phyloP scores from a whole-genome alignment of 2,113 vertebrate genomes.

The Rhabdornis inornatus region DNA sequence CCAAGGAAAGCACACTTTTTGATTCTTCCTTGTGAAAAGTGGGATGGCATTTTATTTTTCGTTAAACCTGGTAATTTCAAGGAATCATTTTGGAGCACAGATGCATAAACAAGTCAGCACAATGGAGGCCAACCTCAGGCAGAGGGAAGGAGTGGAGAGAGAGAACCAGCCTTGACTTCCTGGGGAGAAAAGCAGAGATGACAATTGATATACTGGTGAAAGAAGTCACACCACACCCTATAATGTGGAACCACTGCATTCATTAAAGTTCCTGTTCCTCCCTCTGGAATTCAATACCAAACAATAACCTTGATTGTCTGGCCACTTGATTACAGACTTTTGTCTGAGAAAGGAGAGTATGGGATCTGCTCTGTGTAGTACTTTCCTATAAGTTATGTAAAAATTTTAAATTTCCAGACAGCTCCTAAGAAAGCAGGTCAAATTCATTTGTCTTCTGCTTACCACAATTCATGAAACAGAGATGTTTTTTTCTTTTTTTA shows the following conservation, averaged over 20 bases:
- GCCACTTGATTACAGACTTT: background rate
- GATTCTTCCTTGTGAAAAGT: background rate
- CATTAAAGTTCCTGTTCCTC: background rate
- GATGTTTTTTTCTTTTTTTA: background rate
- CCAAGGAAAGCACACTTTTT: background rate
- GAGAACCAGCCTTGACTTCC: background rate
- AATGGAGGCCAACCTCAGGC: background rate
- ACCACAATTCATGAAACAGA: background rate
- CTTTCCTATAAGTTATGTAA: background rate
- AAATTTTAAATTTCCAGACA: background rate
- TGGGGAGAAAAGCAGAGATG: background rate
- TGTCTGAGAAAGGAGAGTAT: background rate
- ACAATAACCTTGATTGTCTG: background rate
- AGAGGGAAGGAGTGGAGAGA: background rate
- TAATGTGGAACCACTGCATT: background rate
- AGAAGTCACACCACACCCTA: accelerated
- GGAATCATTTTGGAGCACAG: background rate
- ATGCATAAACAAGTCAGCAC: background rate
- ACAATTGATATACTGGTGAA: background rate
- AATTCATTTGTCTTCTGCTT: background rate
- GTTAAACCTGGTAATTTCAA: background rate
- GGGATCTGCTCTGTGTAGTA: background rate
- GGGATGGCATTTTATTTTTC: background rate
- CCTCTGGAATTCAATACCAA: background rate
- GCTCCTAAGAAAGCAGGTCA: background rate